Percentiles rank a stretch among this genome's conserved stretches.
Evolutionary conservation across 1,140 invertebrate species (phyloP).

Genomic region (Arctopsyche grandis): DNA sequence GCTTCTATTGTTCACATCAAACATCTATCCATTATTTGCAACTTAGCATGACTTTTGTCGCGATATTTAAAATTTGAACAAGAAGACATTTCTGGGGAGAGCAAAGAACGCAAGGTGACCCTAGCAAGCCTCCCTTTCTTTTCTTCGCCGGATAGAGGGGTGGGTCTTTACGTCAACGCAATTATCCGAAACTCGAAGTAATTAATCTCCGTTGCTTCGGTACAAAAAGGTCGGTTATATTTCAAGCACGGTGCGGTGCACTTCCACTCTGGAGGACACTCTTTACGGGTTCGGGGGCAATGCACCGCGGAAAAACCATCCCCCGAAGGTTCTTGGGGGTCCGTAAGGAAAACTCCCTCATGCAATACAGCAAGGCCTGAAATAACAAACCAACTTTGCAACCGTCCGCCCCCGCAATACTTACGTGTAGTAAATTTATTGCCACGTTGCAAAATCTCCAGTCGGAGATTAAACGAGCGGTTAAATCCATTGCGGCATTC

Average conservation of each 20-base stretch:
- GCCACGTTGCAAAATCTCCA: no score
- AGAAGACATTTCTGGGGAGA: no score
- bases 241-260: slow-evolving; percentile 7
- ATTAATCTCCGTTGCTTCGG: slow-evolving; percentile 35
- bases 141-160: background rate
- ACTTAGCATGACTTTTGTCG: no score
- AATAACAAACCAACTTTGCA: background rate
- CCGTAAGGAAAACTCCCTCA: background rate
- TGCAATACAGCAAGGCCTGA: background rate
- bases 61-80: no score
- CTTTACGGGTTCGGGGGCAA: slow-evolving; percentile 29
- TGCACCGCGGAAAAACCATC: slow-evolving; percentile 32
- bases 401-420: no score
- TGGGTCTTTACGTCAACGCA: slow-evolving; percentile 29
- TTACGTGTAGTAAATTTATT: no score
- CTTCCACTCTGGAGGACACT: background rate
- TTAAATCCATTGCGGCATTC: no score
- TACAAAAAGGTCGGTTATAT: slow-evolving; percentile 38
- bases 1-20: no score
- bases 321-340: background rate
- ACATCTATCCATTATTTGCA: no score
- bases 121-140: background rate
- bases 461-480: no score
- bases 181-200: slow-evolving; percentile 42
- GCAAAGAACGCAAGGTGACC: no score